A percentile compares a stretch with the other conserved stretches of the same genome.
These are phyloP conservation scores for Auanema sp. DNA, from an alignment of 2,888 invertebrate genomes.

Conservation along the genomic window DNA sequence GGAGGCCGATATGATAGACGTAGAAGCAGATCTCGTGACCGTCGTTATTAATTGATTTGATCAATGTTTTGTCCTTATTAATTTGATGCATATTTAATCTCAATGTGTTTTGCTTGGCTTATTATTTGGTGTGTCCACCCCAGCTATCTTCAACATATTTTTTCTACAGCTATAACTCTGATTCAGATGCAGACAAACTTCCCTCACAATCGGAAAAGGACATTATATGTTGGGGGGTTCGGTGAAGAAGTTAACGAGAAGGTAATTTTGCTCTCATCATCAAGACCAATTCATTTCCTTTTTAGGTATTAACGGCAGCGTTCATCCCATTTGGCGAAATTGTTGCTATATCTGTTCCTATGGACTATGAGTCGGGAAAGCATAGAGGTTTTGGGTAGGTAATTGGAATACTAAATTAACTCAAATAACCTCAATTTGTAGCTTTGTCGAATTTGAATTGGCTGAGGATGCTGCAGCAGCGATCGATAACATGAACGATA, in stretches of 20 bases:
- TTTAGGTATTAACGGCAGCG: slow-evolving; percentile 78
- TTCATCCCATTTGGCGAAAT: slow-evolving; percentile 98
- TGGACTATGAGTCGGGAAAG: slow-evolving; percentile 83
- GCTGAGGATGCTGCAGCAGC: slow-evolving; percentile 97
- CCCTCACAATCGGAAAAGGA: slow-evolving; percentile 63
- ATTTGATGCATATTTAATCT: slow-evolving; percentile 7
- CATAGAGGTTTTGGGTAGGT: slow-evolving; percentile 61
- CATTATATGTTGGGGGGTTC: slow-evolving; percentile 68
- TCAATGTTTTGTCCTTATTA: neutral
- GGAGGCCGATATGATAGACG: slow-evolving; percentile 24
- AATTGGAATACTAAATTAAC: slow-evolving; percentile 5
- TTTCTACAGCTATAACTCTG: neutral
- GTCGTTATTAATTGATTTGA: slow-evolving; percentile 5
- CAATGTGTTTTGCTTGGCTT: neutral
- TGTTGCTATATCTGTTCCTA: slow-evolving; percentile 93
- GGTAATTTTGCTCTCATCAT: slow-evolving; percentile 38
- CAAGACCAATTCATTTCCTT: neutral
- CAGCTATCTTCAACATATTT: neutral
- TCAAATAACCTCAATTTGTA: slow-evolving; percentile 71
- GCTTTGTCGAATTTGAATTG: slow-evolving; percentile 95
- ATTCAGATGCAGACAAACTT: slow-evolving; percentile 49
- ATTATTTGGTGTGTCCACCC: neutral
- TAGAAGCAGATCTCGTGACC: slow-evolving; percentile 8
- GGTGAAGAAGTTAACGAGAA: slow-evolving; percentile 91
- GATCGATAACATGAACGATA: slow-evolving; percentile 99